Conservation (phyloP, 2,113 vertebrate species). For the Xenopus tropicalis region DNA sequence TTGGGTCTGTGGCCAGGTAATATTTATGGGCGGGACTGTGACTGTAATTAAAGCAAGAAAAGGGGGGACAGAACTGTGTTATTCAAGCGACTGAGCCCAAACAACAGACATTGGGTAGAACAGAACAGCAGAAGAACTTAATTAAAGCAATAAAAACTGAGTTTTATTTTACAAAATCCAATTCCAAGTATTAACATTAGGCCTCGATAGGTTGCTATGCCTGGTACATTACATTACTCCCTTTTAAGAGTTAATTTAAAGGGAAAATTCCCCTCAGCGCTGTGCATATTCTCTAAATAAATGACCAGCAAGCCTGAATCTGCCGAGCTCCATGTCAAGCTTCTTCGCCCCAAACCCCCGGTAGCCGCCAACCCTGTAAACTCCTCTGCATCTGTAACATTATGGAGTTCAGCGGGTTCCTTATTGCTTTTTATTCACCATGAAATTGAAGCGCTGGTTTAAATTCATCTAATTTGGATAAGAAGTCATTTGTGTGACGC, state of each 20-base stretch:
- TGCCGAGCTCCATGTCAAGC: too few species aligned
- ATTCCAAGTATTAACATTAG: too few species aligned
- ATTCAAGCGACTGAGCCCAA: background rate
- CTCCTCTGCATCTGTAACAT: background rate
- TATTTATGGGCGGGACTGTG: slow-evolving; percentile 96
- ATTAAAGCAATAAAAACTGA: too few species aligned
- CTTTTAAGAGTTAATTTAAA: too few species aligned
- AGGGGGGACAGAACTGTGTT: slow-evolving; percentile 38
- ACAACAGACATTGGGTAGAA: background rate
- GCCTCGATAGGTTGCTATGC: too few species aligned
- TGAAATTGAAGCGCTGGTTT: background rate
- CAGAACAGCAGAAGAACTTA: background rate
- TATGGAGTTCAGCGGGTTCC: background rate
- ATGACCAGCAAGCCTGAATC: too few species aligned
- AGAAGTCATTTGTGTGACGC: background rate
- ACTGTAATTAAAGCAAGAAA: slow-evolving; percentile 61
- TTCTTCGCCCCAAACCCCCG: background rate
- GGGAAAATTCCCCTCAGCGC: too few species aligned
- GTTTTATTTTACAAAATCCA: too few species aligned
- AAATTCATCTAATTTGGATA: background rate
- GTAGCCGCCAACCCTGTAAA: background rate
- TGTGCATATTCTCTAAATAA: too few species aligned
- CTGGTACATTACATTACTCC: too few species aligned
- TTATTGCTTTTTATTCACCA: background rate
- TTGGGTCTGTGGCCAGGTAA: slow-evolving; percentile 90